Conservation (phyloP, 1,140 invertebrate genomes). For the Oncopeltus fasciatus region DNA sequence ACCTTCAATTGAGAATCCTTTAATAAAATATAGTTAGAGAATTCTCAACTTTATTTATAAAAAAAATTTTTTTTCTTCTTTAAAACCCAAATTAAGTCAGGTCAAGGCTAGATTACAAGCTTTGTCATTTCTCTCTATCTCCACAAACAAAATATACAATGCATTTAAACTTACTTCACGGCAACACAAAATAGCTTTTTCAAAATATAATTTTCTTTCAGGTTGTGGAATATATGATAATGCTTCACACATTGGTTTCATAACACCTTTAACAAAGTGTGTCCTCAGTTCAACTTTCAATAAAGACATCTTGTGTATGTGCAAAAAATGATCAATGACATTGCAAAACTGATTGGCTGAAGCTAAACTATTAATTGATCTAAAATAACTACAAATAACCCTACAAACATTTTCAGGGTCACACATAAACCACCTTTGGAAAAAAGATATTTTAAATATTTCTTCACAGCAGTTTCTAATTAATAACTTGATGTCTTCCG, state of each 20-base stretch:
- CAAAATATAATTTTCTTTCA: background rate
- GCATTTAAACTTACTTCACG: background rate
- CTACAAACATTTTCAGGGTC: background rate
- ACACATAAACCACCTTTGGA: conserved; percentile 15
- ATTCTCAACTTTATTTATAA: too few relatives aligned
- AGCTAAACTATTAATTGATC: background rate
- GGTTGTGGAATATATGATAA: background rate
- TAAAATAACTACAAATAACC: background rate
- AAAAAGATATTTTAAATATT: conserved; percentile 1
- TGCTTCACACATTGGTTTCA: conserved; percentile 1
- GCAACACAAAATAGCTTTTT: background rate
- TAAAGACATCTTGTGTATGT: conserved; percentile 7
- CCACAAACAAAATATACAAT: too few relatives aligned
- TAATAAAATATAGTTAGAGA: too few relatives aligned
- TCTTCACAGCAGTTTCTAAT: background rate
- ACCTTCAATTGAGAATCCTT: too few relatives aligned
- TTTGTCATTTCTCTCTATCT: too few relatives aligned
- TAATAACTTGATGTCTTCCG: background rate
- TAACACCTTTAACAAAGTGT: background rate
- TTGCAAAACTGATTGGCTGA: background rate
- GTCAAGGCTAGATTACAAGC: too few relatives aligned
- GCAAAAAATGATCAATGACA: background rate
- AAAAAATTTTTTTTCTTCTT: too few relatives aligned
- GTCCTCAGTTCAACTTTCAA: conserved; percentile 11
- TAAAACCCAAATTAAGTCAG: too few relatives aligned